Evolutionary conservation across 2,888 invertebrate genomes (phyloP).

Genomic region (Mantis religiosa): DNA sequence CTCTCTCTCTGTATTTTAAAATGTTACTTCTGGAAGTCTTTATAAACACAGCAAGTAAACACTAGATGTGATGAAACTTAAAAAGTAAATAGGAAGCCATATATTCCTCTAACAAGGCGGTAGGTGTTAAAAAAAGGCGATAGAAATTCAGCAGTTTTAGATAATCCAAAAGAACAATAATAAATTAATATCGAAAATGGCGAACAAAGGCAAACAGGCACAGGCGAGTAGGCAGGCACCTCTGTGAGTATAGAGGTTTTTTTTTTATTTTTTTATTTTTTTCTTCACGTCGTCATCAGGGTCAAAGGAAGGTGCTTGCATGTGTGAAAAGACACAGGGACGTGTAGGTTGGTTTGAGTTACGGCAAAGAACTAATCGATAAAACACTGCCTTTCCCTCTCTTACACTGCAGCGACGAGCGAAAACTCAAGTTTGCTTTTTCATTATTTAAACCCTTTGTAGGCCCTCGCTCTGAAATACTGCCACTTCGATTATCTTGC

Average conservation of each 20-base stretch:
- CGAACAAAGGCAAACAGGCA: neutral
- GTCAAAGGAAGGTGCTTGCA: neutral
- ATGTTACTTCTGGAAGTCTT: no score
- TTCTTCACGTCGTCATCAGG: neutral
- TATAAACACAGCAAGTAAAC: no score
- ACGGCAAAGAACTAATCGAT: conserved; percentile 7
- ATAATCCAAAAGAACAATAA: neutral
- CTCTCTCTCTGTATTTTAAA: no score
- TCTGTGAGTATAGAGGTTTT: neutral
- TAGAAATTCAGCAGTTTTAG: no score
- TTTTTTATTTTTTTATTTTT: neutral
- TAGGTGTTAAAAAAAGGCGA: no score
- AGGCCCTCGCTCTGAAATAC: neutral
- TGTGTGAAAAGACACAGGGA: neutral
- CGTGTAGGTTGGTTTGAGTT: neutral
- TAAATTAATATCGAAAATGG: neutral
- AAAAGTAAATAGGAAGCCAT: no score
- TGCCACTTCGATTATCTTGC: neutral
- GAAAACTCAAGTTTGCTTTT: conserved; percentile 8
- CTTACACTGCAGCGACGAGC: neutral
- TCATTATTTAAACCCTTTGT: conserved; percentile 14
- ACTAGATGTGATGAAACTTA: no score
- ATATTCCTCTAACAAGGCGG: no score
- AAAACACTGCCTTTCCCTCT: neutral
- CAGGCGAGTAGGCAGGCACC: neutral